phyloP scores from a whole-genome alignment of 2,113 vertebrate genomes.

The Elanus axillaris region DNA sequence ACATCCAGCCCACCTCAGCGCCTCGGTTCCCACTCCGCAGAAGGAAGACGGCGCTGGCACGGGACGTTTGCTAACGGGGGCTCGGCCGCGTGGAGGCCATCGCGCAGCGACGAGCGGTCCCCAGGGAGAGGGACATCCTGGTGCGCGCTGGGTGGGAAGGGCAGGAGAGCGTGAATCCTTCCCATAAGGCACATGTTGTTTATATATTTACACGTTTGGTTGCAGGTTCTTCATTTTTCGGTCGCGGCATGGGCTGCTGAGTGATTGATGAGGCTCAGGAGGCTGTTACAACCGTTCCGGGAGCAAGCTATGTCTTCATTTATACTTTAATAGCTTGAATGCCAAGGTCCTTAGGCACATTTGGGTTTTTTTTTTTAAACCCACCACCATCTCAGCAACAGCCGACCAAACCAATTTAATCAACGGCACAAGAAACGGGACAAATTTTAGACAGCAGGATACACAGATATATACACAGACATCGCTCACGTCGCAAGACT shows the following conservation, averaged over 20 bases:
- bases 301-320: constrained; percentile 26
- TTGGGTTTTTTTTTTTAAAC: neutral
- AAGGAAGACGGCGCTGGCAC: neutral
- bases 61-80: neutral
- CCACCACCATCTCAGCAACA: neutral
- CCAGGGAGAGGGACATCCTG: neutral
- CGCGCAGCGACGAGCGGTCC: fast-evolving
- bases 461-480: neutral
- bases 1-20: neutral
- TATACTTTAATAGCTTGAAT: constrained; percentile 15
- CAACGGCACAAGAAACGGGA: neutral
- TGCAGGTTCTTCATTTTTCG: neutral
- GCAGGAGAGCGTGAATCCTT: neutral
- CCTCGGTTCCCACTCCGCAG: neutral
- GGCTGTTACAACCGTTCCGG: neutral
- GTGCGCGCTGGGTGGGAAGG: fast-evolving
- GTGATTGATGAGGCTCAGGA: constrained; percentile 18
- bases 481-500: fast-evolving
- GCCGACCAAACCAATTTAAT: neutral
- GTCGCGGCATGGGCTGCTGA: neutral
- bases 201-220: neutral
- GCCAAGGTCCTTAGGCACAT: neutral
- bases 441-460: neutral
- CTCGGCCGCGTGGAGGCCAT: neutral
- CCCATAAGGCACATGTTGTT: neutral